Base-by-base conservation (phyloP, 2,113 vertebrate species). In the Machaerirhynchus nigripectus region DNA sequence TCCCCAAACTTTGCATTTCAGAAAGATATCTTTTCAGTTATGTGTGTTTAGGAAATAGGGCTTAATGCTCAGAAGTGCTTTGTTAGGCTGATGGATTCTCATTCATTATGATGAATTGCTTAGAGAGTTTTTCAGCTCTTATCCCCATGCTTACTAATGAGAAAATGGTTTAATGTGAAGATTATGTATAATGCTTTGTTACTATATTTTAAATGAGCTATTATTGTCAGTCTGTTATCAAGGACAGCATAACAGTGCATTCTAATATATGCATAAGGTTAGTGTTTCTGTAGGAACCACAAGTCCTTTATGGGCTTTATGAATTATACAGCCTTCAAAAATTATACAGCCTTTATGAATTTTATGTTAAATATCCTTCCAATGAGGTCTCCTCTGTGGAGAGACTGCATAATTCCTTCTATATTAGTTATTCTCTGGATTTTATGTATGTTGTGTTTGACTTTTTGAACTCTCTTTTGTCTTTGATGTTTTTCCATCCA, bases 21-120 rank as follows among this genome's bases (percentile, higher is more conserved):
- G 55, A 89, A 89, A 80, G 55, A 13, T 87, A 37, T 77, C 49
- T 89, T 89, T 65, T 73, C 40, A 65, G 24, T 86, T 91, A 39
- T 23, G 33, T 86, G 13, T 84, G 26, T 84, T 84, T 89, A 84
- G 68, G 46, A 93, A 94, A 69, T 30, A 56, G 50, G 46, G 17
- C 17, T 93, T 94, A 87, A 93, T 81, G 60, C 73, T 93, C 50
- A 61, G n/a, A 77, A 77, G 64, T 47, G 33, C 68, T 80, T 89
- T 89, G 59, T 93, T 91, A 89, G 68, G 46, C 49, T 31, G 73
- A 81, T 89, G 73, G 59, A 61, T 91, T 89, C 84, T 94, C 77
- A 81, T 89, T 87, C 55, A 37, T 89, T 76, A 40, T 80, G 63
- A 64, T 77, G 68, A 91, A 78, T 84, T 70, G 73, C 84, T 78